Percentiles rank a stretch among this genome's conserved stretches.
Evolutionary conservation across 2,113 vertebrate species (phyloP).

Genomic region (Cochlearius cochlearius): DNA sequence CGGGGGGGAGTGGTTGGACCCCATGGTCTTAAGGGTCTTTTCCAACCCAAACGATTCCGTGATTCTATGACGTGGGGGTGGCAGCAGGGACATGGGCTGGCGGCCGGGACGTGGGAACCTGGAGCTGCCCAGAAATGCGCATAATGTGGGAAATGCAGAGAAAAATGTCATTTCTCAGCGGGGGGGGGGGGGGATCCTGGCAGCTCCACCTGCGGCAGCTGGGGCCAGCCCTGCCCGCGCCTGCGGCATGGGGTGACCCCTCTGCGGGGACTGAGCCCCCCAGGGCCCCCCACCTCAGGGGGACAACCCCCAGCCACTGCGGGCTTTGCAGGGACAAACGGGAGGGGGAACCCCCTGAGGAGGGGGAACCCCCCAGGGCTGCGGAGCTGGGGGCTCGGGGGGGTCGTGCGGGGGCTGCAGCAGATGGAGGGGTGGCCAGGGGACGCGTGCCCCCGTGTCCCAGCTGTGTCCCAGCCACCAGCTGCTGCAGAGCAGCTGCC

Average conservation of each 20-base stretch:
- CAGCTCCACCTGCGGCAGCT: not conserved
- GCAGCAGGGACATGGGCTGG: not conserved
- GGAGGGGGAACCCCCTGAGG: not conserved
- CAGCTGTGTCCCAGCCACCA: not conserved
- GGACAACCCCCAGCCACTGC: not conserved
- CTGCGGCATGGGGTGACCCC: not conserved
- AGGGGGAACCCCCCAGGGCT: too few relatives aligned
- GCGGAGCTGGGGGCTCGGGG: not conserved
- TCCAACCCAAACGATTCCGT: not conserved
- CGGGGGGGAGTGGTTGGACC: not conserved
- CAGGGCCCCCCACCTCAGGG: not conserved
- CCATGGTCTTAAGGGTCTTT: not conserved
- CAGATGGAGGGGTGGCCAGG: not conserved
- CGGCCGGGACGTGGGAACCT: not conserved
- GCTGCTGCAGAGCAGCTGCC: not conserved
- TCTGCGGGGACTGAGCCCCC: not conserved
- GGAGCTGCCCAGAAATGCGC: not conserved
- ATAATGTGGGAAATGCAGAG: not conserved
- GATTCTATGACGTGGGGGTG: not conserved
- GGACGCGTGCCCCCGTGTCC: not conserved
- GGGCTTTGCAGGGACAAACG: not conserved
- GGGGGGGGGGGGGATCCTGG: fast-evolving
- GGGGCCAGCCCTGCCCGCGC: not conserved
- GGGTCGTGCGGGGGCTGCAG: not conserved
- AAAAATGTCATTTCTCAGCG: not conserved